phyloP scores from a whole-genome alignment of 1,140 invertebrate species.

The Centruroides sculpturatus region DNA sequence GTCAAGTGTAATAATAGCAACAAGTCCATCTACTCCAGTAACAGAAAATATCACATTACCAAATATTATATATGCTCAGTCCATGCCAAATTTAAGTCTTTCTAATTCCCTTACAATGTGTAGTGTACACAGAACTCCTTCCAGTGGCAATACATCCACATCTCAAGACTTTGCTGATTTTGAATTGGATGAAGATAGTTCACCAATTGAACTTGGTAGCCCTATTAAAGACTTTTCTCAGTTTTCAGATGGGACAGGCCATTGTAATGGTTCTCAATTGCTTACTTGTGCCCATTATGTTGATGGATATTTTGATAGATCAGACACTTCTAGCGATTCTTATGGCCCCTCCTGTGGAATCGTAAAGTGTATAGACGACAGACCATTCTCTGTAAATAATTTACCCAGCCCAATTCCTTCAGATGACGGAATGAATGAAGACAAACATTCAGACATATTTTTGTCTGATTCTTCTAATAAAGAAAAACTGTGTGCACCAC shows the following conservation, averaged over 20 bases:
- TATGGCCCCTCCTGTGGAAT: constrained; percentile 1
- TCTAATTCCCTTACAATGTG: neutral
- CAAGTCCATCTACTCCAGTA: constrained; percentile 13
- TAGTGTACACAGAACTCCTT: constrained; percentile 4
- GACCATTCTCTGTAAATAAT: neutral
- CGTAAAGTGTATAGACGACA: neutral
- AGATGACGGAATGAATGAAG: too few species aligned
- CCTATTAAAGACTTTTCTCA: constrained; percentile 3
- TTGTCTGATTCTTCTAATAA: too few species aligned
- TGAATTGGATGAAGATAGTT: constrained; percentile 16
- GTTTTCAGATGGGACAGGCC: constrained; percentile 1
- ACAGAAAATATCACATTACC: constrained; percentile 2
- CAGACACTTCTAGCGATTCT: neutral
- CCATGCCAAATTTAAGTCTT: constrained; percentile 17
- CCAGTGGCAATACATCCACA: constrained; percentile 18
- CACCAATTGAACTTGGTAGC: constrained; percentile 9
- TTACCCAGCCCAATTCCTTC: neutral
- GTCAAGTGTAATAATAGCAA: constrained; percentile 14
- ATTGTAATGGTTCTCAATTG: constrained; percentile 3
- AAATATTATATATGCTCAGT: constrained; percentile 14
- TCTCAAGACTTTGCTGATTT: constrained; percentile 20
- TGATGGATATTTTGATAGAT: neutral
- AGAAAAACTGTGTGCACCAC: too few species aligned
- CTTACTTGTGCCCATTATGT: neutral
- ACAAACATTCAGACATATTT: too few species aligned